Conservation (phyloP, 2,113 vertebrate species). For the Pheucticus melanocephalus region DNA sequence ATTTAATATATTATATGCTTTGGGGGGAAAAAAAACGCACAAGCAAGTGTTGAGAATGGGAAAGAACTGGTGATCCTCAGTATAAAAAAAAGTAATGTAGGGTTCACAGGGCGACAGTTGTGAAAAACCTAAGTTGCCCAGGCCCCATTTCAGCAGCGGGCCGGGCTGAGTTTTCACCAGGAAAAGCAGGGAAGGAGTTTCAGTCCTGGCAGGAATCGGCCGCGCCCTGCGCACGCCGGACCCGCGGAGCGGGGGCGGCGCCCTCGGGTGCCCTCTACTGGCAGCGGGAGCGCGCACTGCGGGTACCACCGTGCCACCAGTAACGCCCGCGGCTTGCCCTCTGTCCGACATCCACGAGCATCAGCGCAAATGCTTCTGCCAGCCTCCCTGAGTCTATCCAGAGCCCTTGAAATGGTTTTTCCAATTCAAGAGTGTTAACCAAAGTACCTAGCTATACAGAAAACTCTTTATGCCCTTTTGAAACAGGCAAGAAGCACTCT, state of each 20-base stretch:
- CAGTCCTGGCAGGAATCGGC: accelerated
- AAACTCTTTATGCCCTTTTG: neutral
- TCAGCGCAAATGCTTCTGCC: neutral
- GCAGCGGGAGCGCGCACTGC: neutral
- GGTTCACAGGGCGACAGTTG: neutral
- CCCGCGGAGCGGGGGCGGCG: neutral
- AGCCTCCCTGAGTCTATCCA: neutral
- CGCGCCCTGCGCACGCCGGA: accelerated
- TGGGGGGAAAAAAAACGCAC: neutral
- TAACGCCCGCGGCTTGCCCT: too few relatives aligned
- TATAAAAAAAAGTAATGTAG: neutral
- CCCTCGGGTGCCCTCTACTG: conserved; percentile 10
- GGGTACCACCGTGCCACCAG: accelerated
- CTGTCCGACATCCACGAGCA: accelerated
- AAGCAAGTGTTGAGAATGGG: neutral
- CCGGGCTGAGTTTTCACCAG: neutral
- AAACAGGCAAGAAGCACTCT: neutral
- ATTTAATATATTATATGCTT: neutral
- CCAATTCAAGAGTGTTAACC: neutral
- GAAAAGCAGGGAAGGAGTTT: accelerated
- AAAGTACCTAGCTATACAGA: neutral
- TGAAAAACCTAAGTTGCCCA: neutral
- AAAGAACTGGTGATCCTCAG: neutral
- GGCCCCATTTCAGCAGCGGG: neutral
- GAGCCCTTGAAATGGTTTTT: neutral